Conservation (phyloP, 2,113 vertebrate species). For the Gobius niger region DNA sequence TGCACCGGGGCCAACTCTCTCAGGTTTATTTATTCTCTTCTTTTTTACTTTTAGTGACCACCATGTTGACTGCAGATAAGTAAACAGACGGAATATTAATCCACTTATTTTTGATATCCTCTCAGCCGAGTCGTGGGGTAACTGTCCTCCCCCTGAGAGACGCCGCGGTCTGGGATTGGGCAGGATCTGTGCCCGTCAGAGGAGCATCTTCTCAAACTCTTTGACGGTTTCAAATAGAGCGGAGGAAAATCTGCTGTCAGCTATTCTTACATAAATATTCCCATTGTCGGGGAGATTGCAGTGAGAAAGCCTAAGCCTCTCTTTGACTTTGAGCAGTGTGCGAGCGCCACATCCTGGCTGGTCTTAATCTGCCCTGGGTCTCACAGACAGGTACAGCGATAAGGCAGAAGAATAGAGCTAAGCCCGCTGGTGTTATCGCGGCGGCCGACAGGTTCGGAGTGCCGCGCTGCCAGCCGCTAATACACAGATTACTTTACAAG, state of each 20-base stretch:
- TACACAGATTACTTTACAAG: slow-evolving; percentile 82
- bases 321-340: slow-evolving; percentile 74
- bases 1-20: slow-evolving; percentile 20
- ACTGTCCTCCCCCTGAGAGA: slow-evolving; percentile 39
- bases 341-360: slow-evolving; percentile 69
- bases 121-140: slow-evolving; percentile 30
- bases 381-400: slow-evolving; percentile 79
- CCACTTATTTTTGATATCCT: too few species aligned
- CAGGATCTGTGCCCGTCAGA: slow-evolving; percentile 66
- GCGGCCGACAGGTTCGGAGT: slow-evolving; percentile 71
- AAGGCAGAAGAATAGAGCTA: slow-evolving; percentile 76
- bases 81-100: too few species aligned
- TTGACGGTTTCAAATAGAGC: slow-evolving; percentile 53
- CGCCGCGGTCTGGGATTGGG: slow-evolving; percentile 53
- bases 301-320: slow-evolving; percentile 81
- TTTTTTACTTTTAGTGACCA: background rate
- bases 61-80: background rate
- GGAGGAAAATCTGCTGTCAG: slow-evolving; percentile 77
- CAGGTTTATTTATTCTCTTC: background rate
- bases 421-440: slow-evolving; percentile 74
- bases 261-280: slow-evolving; percentile 80
- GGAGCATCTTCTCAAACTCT: slow-evolving; percentile 56
- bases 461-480: slow-evolving; percentile 73
- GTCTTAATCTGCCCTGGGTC: slow-evolving; percentile 83
- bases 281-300: slow-evolving; percentile 77